Conservation (phyloP, 2,113 vertebrate genomes). For the Sarotherodon lohbergeri region DNA sequence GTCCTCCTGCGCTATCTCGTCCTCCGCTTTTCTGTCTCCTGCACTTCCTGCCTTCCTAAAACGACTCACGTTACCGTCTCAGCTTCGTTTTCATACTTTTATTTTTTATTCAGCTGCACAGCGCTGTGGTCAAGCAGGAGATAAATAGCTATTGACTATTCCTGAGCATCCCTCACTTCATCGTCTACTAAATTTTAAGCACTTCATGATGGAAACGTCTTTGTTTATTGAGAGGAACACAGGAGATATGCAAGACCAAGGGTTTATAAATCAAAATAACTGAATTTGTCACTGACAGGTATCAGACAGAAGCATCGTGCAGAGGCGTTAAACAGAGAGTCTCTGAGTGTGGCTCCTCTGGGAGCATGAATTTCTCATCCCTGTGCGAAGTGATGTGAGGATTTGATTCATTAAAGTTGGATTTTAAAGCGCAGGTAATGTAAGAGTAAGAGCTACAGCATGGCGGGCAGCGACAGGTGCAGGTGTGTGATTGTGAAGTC, state of each 20-base stretch:
- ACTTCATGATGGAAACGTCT: not conserved
- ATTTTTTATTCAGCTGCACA: not conserved
- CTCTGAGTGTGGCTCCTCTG: not conserved
- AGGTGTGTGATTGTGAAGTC: not conserved
- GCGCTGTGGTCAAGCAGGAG: not conserved
- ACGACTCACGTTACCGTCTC: not conserved
- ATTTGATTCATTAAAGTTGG: not conserved
- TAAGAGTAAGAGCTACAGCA: not conserved
- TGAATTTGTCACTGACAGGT: not conserved
- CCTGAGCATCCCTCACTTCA: not conserved
- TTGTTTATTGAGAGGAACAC: not conserved
- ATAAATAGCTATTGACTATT: not conserved
- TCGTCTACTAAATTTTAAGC: not conserved
- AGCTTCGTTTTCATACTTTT: not conserved
- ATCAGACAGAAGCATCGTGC: not conserved
- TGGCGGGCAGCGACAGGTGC: not conserved
- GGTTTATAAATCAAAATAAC: not conserved
- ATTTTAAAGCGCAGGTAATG: rapidly evolving
- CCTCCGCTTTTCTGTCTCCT: not conserved
- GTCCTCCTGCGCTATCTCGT: not conserved
- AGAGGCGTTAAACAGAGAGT: rapidly evolving
- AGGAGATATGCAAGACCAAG: not conserved
- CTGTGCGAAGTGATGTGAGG: not conserved
- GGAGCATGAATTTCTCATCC: rapidly evolving
- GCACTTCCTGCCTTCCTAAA: not conserved